A percentile compares a stretch with the other conserved stretches of the same genome.
Conservation (phyloP, 2,113 vertebrate genomes). For the Cyphomyrus plagiostoma region DNA sequence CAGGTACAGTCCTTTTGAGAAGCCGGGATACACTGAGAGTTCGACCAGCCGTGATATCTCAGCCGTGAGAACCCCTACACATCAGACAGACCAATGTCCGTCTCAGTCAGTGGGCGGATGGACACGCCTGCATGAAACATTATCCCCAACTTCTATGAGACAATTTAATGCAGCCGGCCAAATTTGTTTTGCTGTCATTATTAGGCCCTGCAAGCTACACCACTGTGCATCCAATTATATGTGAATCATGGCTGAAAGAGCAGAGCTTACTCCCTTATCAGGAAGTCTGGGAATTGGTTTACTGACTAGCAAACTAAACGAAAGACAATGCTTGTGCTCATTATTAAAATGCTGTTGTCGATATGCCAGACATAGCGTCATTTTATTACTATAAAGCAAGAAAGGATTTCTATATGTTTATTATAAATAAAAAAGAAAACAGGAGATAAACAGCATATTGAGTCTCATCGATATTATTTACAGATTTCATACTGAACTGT, state of each 20-base stretch:
- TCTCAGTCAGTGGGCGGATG: background rate
- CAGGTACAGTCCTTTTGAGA: background rate
- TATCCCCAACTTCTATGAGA: background rate
- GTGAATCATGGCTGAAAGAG: background rate
- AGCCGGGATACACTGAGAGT: background rate
- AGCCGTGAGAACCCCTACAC: background rate
- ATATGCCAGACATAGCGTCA: background rate
- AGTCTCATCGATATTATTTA: background rate
- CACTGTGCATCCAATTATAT: slow-evolving; percentile 5
- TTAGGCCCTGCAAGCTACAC: background rate
- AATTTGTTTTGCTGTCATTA: slow-evolving; percentile 1
- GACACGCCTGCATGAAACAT: background rate
- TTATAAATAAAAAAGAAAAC: background rate
- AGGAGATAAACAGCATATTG: background rate
- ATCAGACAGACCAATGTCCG: background rate
- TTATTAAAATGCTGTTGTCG: background rate
- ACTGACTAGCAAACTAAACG: background rate
- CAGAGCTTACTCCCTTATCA: background rate
- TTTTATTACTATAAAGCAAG: background rate
- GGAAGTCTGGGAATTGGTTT: background rate
- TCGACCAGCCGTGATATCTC: background rate
- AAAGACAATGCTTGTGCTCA: background rate
- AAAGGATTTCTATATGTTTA: background rate
- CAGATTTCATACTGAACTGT: background rate
- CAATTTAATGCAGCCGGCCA: background rate